Evolutionary conservation across 2,888 invertebrate species (phyloP).

Genomic region (Cephalotes varians): DNA sequence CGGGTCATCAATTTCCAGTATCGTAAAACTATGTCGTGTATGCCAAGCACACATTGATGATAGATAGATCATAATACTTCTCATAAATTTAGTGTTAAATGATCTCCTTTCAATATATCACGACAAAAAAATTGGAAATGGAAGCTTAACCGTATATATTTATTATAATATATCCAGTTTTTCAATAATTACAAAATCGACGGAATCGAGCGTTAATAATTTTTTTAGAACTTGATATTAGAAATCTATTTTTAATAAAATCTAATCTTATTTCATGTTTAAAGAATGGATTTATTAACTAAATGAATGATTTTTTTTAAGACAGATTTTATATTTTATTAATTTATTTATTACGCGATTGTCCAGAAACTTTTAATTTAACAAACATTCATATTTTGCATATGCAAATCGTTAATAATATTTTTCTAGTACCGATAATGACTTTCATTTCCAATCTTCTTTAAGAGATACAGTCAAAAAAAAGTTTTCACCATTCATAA

Average conservation of each 20-base stretch:
- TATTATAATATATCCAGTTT: background rate
- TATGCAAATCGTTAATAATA: background rate
- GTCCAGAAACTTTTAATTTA: background rate
- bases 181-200: background rate
- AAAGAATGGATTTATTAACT: background rate
- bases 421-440: background rate
- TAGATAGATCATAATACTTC: background rate
- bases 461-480: background rate
- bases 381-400: background rate
- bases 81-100: background rate
- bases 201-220: background rate
- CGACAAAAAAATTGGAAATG: background rate
- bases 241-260: background rate
- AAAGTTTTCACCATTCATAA: background rate
- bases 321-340: background rate
- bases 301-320: background rate
- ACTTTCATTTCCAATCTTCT: background rate
- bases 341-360: background rate
- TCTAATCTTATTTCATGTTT: background rate
- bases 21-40: background rate
- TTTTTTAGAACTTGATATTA: background rate
- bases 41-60: background rate
- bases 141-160: background rate
- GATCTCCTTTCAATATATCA: background rate
- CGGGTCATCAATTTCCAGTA: conserved; percentile 48